Evolutionary conservation across 2,113 vertebrate genomes (phyloP), one percentile per base, ranked within the genome.

Genomic region (Plestiodon gilberti): DNA sequence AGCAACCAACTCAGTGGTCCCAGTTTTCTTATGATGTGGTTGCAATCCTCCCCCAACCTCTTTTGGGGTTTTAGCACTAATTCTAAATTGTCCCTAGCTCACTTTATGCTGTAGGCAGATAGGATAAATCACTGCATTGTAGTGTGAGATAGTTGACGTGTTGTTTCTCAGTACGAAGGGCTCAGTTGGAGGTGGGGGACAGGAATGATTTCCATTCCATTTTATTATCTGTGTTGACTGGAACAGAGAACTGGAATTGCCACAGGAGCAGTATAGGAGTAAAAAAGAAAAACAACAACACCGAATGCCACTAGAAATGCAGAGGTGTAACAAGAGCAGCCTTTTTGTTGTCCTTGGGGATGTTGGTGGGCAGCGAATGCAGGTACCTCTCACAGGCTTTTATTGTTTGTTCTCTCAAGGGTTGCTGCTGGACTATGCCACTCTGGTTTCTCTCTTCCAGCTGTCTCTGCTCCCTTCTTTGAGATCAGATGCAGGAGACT

Each of bases 381-480:
- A 82, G 79, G 77, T 89, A 70, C 85, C 85, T 88, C 90, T 93
- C 87, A 92, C 88, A 87, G 94, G 91, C 88, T 93, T 85, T 93
- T 11, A 1, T 88, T 93, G 81, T 81, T 82, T 90, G 93, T 91
- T 93, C 91, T 95, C 94, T 92, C 94, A 91, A 93, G 93, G 94
- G 93, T 94, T 92, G 92, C 94, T 94, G 93, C 92, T 93, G 95
- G 94, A 95, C 93, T 95, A 52, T 94, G 95, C 94, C 91, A 85
- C 89, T 96, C 92, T 95, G 93, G 91, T 94, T 95, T 96, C 94
- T 96, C 92, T 96, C 93, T 96, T 95, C 94, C 92, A 95, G 95
- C 94, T 95, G 93, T 93, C 94, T 96, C 94, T 95, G 93, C 89
- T 95, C 90, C 92, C 90, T 94, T 94, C 94, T 95, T 95, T 96